Evolutionary conservation across 2,113 vertebrate species (phyloP).

Genomic region (Nipponia nippon): DNA sequence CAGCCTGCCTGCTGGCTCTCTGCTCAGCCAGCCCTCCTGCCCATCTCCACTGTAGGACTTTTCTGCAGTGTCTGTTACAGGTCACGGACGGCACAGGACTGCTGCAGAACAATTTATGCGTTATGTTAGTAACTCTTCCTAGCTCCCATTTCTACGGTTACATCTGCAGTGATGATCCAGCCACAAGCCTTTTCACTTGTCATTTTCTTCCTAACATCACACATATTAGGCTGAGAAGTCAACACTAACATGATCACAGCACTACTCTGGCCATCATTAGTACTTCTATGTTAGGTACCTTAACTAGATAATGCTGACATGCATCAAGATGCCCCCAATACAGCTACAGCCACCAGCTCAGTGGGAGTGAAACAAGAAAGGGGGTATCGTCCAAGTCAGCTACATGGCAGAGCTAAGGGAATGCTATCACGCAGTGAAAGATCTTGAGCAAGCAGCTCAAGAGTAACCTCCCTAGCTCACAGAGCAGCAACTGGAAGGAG

Average conservation of each 20-base stretch:
- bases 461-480: not conserved
- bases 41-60: not conserved
- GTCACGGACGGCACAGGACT: not conserved
- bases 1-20: not conserved
- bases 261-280: not conserved
- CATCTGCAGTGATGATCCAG: not conserved
- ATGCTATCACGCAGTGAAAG: not conserved
- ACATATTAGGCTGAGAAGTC: not conserved
- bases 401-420: not conserved
- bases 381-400: not conserved
- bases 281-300: not conserved
- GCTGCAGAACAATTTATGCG: not conserved
- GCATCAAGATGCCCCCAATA: not conserved
- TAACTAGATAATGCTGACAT: not conserved
- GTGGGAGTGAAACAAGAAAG: not conserved
- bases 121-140: not conserved
- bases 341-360: not conserved
- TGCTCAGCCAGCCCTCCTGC: not conserved
- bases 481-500: not conserved
- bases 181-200: not conserved
- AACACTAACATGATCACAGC: not conserved
- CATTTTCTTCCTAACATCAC: not conserved
- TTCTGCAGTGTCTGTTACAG: not conserved
- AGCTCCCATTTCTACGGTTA: fast-evolving
- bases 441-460: not conserved